Evolutionary conservation across 2,797 vertebrate species (phyloP).

Genomic region (Channallabes apus): DNA sequence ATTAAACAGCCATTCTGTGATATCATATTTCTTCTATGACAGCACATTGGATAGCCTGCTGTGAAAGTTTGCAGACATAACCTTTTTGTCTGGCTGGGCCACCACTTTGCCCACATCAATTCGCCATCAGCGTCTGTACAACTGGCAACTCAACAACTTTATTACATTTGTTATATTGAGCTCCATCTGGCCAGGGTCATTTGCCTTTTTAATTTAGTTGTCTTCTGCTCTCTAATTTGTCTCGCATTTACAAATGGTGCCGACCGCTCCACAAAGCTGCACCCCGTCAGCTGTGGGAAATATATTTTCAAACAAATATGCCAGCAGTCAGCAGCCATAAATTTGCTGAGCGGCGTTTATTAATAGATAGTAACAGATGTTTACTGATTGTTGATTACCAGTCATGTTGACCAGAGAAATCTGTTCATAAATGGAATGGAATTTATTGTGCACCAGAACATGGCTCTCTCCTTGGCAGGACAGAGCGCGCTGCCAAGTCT

Average conservation of each 20-base stretch:
- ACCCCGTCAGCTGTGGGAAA: slow-evolving; percentile 74
- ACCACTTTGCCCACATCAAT: slow-evolving; percentile 74
- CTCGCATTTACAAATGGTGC: slow-evolving; percentile 80
- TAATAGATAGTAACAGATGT: slow-evolving; percentile 86
- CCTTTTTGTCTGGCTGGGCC: slow-evolving; percentile 74
- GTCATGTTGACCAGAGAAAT: slow-evolving; percentile 82
- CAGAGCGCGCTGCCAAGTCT: slow-evolving; percentile 55
- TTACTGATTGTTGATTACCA: slow-evolving; percentile 84
- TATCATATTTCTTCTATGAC: slow-evolving; percentile 43
- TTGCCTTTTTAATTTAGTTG: slow-evolving; percentile 84
- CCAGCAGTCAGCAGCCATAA: slow-evolving; percentile 71
- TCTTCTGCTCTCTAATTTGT: slow-evolving; percentile 81
- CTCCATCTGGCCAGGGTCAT: slow-evolving; percentile 81
- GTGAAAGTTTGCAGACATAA: slow-evolving; percentile 75
- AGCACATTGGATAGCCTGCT: slow-evolving; percentile 29
- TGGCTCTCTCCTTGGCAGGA: slow-evolving; percentile 57
- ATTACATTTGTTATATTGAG: slow-evolving; percentile 81
- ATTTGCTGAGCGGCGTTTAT: slow-evolving; percentile 72
- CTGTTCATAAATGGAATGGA: slow-evolving; percentile 80
- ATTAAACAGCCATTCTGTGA: slow-evolving; percentile 31
- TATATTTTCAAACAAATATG: slow-evolving; percentile 70
- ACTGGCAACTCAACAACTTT: slow-evolving; percentile 80
- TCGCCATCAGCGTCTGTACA: slow-evolving; percentile 75
- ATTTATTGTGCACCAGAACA: slow-evolving; percentile 70
- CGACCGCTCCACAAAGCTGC: slow-evolving; percentile 73